Evolutionary conservation across 2,797 vertebrate species (phyloP), one percentile per base, ranked within the genome.

Genomic region (Anolis apletophallus): DNA sequence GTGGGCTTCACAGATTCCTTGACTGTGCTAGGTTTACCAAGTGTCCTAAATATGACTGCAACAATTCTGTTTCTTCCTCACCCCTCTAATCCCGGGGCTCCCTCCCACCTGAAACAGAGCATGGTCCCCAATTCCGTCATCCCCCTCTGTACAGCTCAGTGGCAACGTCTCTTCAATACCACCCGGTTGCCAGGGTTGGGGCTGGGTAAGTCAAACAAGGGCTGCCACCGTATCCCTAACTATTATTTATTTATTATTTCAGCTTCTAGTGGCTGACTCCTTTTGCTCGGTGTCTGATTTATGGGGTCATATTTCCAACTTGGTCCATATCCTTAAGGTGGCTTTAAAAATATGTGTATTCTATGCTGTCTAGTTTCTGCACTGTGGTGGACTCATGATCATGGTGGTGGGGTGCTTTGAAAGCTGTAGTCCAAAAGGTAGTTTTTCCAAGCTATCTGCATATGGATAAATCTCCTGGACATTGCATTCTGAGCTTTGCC

Each of bases 131-230:
- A 96, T 93, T 97, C 96, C 90, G 91, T 95, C 92, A 96, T 98
- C 94, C 97, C 97, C 90, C 95, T 98, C 93, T 98, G 97, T 96
- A 94, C 97, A 21, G 96, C 97, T 96, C 97, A 98, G 94, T 97
- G 97, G 95, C 97, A 97, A 95, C 96, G 97, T 94, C 95, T 97
- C 81, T 98, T 97, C 96, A 97, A 96, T 96, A 97, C 96, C 89
- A 96, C 97, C 94, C 97, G 97, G 91, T 95, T 95, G 92, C 97
- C 97, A 82, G 97, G 97, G 96, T 95, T 96, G 94, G 97, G 97
- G 93, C 96, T 95, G 1, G 97, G 97, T 97, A 97, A 97, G 88
- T 85, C 54, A 79, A 52, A 72, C 32, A 3, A 73, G 57, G 59
- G 32, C 10, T 32, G n/a, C 21, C 36, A 29, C 52, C 10, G 26